phyloP scores from a whole-genome alignment of 1,140 invertebrate genomes.

The Antheraea pernyi region DNA sequence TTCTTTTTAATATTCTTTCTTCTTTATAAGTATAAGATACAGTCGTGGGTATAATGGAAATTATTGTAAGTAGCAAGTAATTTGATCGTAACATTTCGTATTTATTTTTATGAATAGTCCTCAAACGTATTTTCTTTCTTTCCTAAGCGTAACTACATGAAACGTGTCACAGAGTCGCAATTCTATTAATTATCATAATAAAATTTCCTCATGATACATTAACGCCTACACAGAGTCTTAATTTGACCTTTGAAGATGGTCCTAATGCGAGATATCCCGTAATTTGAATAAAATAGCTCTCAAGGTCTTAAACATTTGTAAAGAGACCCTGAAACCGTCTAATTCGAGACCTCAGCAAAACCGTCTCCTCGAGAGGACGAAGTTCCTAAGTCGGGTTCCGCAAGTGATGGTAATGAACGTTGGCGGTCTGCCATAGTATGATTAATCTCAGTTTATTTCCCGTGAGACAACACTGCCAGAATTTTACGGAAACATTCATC shows the following conservation, averaged over 20 bases:
- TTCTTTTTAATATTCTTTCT: too few species aligned
- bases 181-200: not conserved
- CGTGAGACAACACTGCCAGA: not conserved
- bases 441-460: not conserved
- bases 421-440: not conserved
- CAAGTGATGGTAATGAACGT: conserved; percentile 4
- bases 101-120: too few species aligned
- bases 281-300: conserved; percentile 5
- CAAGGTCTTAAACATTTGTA: conserved; percentile 4
- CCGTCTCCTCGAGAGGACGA: not conserved
- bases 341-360: not conserved
- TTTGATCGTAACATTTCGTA: too few species aligned
- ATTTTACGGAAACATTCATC: not conserved
- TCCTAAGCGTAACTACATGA: not conserved
- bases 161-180: not conserved
- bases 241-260: not conserved
- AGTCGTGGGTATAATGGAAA: too few species aligned
- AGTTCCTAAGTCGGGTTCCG: conserved; percentile 3
- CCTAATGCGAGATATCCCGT: conserved; percentile 1
- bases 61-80: too few species aligned
- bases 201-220: not conserved
- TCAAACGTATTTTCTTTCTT: not conserved
- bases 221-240: not conserved
- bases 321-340: not conserved
- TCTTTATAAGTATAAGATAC: too few species aligned